These are phyloP conservation scores for Dicycla oo DNA, from an alignment of 2,888 invertebrate species.

Conservation along the genomic window DNA sequence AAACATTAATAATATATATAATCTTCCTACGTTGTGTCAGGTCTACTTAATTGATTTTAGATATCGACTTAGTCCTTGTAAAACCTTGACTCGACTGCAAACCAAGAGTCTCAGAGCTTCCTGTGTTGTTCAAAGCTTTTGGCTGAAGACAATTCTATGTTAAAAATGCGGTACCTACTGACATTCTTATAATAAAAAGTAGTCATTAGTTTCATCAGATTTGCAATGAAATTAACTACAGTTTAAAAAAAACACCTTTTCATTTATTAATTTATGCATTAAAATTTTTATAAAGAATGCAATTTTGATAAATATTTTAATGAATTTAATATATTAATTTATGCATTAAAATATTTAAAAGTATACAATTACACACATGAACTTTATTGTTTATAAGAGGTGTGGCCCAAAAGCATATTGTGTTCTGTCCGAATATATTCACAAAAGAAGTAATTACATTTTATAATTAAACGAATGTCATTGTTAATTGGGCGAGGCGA, in stretches of 20 bases:
- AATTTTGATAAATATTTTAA: slow-evolving; percentile 11
- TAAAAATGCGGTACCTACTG: background rate
- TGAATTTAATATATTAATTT: slow-evolving; percentile 53
- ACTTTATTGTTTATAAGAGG: slow-evolving; percentile 28
- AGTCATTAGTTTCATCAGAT: background rate
- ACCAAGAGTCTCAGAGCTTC: background rate
- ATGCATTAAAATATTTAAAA: slow-evolving; percentile 46
- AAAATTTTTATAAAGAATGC: slow-evolving; percentile 32
- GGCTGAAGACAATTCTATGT: background rate
- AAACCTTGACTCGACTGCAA: background rate
- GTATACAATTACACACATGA: slow-evolving; percentile 24
- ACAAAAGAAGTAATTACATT: slow-evolving; percentile 79
- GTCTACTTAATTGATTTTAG: slow-evolving; percentile 1
- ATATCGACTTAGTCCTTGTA: background rate
- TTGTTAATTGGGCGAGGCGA: slow-evolving; percentile 78
- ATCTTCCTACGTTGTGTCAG: background rate
- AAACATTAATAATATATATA: slow-evolving; percentile 7
- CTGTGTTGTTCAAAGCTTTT: too few relatives aligned
- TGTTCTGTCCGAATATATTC: slow-evolving; percentile 61
- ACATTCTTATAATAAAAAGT: background rate
- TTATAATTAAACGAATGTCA: slow-evolving; percentile 81
- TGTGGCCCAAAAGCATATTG: slow-evolving; percentile 49
- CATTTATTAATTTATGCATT: slow-evolving; percentile 47
- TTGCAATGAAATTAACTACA: slow-evolving; percentile 1
- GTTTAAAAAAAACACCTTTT: slow-evolving; percentile 34